A percentile compares a stretch with the other conserved stretches of the same genome.
Conservation (phyloP, 2,888 invertebrate genomes). For the Tricholauxania praeusta region DNA sequence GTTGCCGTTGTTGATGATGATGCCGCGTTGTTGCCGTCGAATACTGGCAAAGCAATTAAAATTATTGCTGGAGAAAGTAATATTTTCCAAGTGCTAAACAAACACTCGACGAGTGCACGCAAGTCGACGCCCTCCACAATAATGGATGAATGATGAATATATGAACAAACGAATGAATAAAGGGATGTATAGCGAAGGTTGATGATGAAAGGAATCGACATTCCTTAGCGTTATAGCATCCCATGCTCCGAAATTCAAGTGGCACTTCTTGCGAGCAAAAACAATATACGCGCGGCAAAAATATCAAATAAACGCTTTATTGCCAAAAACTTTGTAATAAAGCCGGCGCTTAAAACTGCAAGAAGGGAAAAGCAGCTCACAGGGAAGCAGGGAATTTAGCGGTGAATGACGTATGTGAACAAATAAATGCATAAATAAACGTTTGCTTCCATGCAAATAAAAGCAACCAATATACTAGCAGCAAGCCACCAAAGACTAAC, state of each 20-base stretch:
- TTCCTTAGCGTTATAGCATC: no score
- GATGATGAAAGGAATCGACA: no score
- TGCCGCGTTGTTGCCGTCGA: background rate
- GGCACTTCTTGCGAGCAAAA: constrained; percentile 15
- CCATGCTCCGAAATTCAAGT: background rate
- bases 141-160: background rate
- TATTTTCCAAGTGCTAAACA: constrained; percentile 64
- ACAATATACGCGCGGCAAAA: constrained; percentile 29
- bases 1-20: background rate
- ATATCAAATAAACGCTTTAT: constrained; percentile 29
- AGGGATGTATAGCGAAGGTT: no score
- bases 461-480: no score
- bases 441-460: background rate
- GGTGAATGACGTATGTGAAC: background rate
- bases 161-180: no score
- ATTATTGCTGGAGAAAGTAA: constrained; percentile 60
- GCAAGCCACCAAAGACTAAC: no score
- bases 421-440: constrained; percentile 18
- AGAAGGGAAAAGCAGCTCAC: background rate
- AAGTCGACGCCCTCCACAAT: background rate
- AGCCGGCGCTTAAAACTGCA: background rate
- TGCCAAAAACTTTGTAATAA: constrained; percentile 35
- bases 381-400: background rate
- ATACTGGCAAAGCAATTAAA: constrained; percentile 62
- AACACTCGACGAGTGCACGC: constrained; percentile 52